Base-by-base conservation (phyloP, 1,140 invertebrate genomes). In the Rhagoletis zephyria region DNA sequence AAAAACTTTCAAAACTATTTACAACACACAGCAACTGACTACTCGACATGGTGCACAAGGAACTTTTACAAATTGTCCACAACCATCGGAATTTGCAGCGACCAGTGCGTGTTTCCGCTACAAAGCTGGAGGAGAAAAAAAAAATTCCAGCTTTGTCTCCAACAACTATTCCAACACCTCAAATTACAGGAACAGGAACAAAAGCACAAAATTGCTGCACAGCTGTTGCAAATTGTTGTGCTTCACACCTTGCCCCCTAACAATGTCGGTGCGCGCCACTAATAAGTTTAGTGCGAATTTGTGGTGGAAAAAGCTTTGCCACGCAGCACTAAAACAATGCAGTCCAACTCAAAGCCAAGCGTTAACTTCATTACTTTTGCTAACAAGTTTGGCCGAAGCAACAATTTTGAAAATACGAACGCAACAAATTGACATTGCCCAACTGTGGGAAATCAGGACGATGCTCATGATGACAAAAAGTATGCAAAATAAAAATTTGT, bases 21-120 rank as follows among this genome's bases (percentile, higher is more conserved):
- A 51, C 45, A 51, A 51, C 45, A 56, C 74, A 56, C 1, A 40
- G 64, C 64, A 67, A 40, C n/a, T 9, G 5, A 30, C 6, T 40
- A 40, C 64, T 30, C 70, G n/a, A 77, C 70, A 77, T 14, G 48
- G 19, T 56, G 74, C 10, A 59, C n/a, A 51, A n/a, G 45, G 7
- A 81, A 59, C 74, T 81, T 81, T 81, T 56, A 19, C 48, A 81
- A 81, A 81, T 81, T 56, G 74, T 81, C 74, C 74, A 19, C 42
- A 56, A 56, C 6, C n/a, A 48, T 81, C n/a, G 16, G 48, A 81
- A 67, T 40, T 67, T 19, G n/a, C 16, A 81, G 74, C 48, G 48
- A 14, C 48, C n/a, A 81, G 7, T 30, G 9, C 70, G 45, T 5
- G 45, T 51, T 77, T 77, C 70, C 40, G 45, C 70, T 16, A 42